Percentiles rank a stretch among this genome's conserved stretches.
Evolutionary conservation across 2,888 invertebrate genomes (phyloP).

Genomic region (Drosophila cognata): DNA sequence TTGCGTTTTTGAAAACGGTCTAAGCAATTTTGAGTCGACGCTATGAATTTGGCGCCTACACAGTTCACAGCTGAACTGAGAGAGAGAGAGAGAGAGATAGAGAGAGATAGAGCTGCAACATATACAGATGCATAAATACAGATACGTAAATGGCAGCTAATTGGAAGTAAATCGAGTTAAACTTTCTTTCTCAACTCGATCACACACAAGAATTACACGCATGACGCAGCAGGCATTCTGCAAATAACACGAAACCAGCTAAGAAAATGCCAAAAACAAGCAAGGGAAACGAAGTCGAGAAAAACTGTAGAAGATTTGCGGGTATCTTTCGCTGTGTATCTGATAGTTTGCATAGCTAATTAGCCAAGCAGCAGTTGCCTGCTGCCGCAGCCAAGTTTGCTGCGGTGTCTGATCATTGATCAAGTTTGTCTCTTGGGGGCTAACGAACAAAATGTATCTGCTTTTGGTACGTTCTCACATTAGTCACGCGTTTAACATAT

Average conservation of each 20-base stretch:
- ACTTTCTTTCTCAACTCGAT: constrained; percentile 63
- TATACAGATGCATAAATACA: constrained; percentile 13
- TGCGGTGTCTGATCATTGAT: constrained; percentile 68
- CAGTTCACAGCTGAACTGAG: constrained; percentile 27
- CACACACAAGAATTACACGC: constrained; percentile 63
- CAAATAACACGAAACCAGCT: constrained; percentile 41
- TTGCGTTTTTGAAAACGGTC: constrained; percentile 29
- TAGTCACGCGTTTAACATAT: constrained; percentile 82
- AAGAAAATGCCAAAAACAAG: constrained; percentile 1
- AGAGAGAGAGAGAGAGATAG: not conserved
- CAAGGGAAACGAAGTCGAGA: not conserved
- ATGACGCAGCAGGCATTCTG: constrained; percentile 69
- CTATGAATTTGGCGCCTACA: constrained; percentile 72
- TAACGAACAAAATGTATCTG: constrained; percentile 72
- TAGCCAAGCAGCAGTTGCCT: constrained; percentile 52
- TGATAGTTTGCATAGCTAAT: constrained; percentile 81
- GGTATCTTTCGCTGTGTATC: constrained; percentile 74
- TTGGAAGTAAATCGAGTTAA: constrained; percentile 76
- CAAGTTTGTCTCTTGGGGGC: constrained; percentile 47
- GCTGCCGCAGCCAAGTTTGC: constrained; percentile 6
- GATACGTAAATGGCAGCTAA: constrained; percentile 71
- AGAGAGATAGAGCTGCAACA: not conserved
- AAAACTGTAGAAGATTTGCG: constrained; percentile 54
- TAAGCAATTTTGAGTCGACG: constrained; percentile 58
- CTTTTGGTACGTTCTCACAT: constrained; percentile 75